Percentiles rank a stretch among this genome's conserved stretches.
Evolutionary conservation across 2,113 vertebrate genomes (phyloP).

Genomic region (Tragelaphus buxtoni): DNA sequence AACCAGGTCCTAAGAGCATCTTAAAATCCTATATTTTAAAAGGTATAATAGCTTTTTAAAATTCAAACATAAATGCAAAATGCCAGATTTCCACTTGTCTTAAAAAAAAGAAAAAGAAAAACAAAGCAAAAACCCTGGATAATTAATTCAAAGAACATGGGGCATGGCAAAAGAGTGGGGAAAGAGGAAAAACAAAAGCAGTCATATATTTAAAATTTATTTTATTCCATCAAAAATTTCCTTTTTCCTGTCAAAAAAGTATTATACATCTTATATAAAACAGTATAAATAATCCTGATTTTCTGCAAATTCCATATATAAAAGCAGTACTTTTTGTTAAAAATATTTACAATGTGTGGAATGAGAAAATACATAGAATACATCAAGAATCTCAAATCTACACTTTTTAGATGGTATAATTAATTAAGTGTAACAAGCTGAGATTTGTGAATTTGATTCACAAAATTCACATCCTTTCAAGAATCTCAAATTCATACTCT

Average conservation of each 20-base stretch:
- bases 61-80: constrained; percentile 8
- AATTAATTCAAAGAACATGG: not conserved
- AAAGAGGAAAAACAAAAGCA: constrained; percentile 67
- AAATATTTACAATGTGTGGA: constrained; percentile 75
- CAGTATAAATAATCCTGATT: constrained; percentile 82
- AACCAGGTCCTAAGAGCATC: not conserved
- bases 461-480: constrained; percentile 71
- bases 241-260: constrained; percentile 79
- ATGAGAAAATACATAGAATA: constrained; percentile 79
- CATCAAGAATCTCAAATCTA: constrained; percentile 62
- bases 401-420: constrained; percentile 81
- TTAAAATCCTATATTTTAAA: not conserved
- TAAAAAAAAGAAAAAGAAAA: not conserved
- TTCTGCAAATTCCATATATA: constrained; percentile 80
- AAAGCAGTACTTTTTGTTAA: constrained; percentile 79
- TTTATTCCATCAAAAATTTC: constrained; percentile 82
- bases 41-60: not conserved
- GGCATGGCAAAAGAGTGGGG: not conserved
- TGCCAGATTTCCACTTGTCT: not conserved
- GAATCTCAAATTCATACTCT: constrained; percentile 57
- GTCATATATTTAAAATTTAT: constrained; percentile 75
- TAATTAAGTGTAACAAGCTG: constrained; percentile 75
- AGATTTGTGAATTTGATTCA: constrained; percentile 63
- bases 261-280: constrained; percentile 83
- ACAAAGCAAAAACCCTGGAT: not conserved